Evolutionary conservation across 2,797 vertebrate species (phyloP), one percentile per base, ranked within the genome.

Genomic region (Phalanger gymnotis): DNA sequence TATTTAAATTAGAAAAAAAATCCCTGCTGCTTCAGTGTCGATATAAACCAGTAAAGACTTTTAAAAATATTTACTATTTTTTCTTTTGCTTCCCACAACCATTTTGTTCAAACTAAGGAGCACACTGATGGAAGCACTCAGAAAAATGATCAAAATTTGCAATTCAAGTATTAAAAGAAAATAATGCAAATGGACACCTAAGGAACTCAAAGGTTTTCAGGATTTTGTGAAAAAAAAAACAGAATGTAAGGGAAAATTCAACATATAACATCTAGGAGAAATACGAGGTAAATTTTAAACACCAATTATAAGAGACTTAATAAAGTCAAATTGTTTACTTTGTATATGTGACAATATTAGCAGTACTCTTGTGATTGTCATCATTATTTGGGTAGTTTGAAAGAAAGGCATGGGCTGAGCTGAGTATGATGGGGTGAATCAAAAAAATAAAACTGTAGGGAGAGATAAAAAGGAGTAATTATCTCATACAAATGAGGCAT

Each of bases 11-110:
- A 73, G 22, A 40, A 97, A 97, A 27, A 3, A 25, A 56, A 92
- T 96, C 92, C 97, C 92, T 97, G 87, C 93, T 95, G 96, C 94
- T 92, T 96, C 96, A 95, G 97, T 97, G 98, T 98, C 98, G 97
- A 94, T 97, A 93, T 12, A 53, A 98, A 94, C 56, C 92, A 98
- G 97, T 90, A 92, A 95, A 57, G 96, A 98, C 98, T 97, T 98
- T 98, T 94, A 61, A 92, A 91, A 94, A 53, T 19, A 53, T 96
- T 66, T 94, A 91, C 93, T 94, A 3, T 30, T 93, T 97, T 13
- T 73, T 0, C 0, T 93, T 96, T 95, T 97, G 96, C 98, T 97
- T 92, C 93, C 94, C 97, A 96, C 31, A 92, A 53, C 47, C 57
- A 93, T 58, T 31, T 55, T 90, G 93, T 94, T 95, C 57, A 97